phyloP scores from a whole-genome alignment of 1,140 invertebrate genomes.

The Holotrichia oblita region DNA sequence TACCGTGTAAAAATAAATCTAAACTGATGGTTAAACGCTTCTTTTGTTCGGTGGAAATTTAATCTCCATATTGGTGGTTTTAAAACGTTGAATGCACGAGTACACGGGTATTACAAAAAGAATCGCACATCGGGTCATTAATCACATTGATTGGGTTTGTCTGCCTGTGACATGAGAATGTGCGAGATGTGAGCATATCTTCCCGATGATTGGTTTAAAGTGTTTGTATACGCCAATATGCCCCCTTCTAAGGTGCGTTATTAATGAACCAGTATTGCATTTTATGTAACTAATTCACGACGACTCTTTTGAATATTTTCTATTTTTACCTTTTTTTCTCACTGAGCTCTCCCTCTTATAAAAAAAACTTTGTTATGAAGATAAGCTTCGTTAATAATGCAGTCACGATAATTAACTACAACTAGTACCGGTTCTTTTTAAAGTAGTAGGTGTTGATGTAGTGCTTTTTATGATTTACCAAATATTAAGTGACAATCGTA shows the following conservation, averaged over 20 bases:
- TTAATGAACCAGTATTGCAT: slow-evolving; percentile 43
- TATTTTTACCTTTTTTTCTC: neutral
- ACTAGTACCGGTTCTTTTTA: too few species aligned
- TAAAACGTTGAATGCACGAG: neutral
- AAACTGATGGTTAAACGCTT: slow-evolving; percentile 11
- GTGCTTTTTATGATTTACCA: too few species aligned
- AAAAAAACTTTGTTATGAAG: too few species aligned
- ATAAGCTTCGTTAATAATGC: too few species aligned
- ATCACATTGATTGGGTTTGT: slow-evolving; percentile 48
- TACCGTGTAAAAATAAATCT: neutral
- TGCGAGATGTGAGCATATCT: slow-evolving; percentile 44
- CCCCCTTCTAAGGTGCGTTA: slow-evolving; percentile 41
- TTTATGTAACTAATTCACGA: slow-evolving; percentile 24
- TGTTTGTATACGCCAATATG: slow-evolving; percentile 45
- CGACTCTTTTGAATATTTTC: neutral
- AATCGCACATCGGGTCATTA: slow-evolving; percentile 43
- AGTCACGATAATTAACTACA: too few species aligned
- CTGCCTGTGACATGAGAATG: slow-evolving; percentile 44
- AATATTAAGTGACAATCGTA: too few species aligned
- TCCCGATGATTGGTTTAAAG: slow-evolving; percentile 48
- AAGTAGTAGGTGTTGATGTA: too few species aligned
- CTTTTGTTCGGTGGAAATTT: slow-evolving; percentile 11
- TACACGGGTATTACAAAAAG: slow-evolving; percentile 8
- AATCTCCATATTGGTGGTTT: slow-evolving; percentile 4
- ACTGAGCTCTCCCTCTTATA: too few species aligned